Percentiles rank a stretch among this genome's conserved stretches.
phyloP scores from a whole-genome alignment of 2,888 invertebrate genomes.

The Platycnemis pennipes region DNA sequence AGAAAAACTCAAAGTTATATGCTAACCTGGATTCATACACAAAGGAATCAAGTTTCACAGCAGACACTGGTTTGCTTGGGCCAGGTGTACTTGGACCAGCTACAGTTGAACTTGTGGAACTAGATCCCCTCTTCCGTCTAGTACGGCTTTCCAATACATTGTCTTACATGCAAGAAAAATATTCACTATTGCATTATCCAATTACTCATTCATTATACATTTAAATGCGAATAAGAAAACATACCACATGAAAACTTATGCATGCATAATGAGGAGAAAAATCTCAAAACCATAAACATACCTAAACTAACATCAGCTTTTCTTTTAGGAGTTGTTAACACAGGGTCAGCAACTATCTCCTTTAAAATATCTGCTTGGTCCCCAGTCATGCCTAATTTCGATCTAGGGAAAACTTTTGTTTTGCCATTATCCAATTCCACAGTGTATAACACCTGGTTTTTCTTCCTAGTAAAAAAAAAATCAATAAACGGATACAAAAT shows the following conservation, averaged over 20 bases:
- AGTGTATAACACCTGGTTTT: conserved; percentile 69
- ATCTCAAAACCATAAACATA: not conserved
- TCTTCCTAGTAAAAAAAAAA: conserved; percentile 65
- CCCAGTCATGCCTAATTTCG: conserved; percentile 82
- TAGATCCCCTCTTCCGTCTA: not conserved
- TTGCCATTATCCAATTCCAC: conserved; percentile 76
- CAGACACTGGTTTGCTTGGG: not conserved
- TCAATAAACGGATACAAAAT: too few species aligned
- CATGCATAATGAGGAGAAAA: not conserved
- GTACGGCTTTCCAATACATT: conserved; percentile 41
- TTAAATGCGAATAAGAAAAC: too few species aligned
- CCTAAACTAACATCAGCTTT: conserved; percentile 59
- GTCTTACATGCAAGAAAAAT: not conserved
- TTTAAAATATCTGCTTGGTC: conserved; percentile 80
- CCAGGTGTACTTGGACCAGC: conserved; percentile 34
- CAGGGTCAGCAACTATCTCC: conserved; percentile 75
- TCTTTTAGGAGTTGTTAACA: conserved; percentile 38
- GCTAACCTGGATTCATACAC: not conserved
- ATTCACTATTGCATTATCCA: not conserved
- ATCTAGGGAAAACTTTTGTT: conserved; percentile 80
- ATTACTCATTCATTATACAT: too few species aligned
- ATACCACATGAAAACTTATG: not conserved
- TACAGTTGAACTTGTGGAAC: not conserved
- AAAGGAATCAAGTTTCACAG: not conserved
- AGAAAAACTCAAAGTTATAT: too few species aligned